Percentiles rank a stretch among this genome's conserved stretches.
phyloP scores from a whole-genome alignment of 1,140 invertebrate genomes.

The Sminthurinus signatus region DNA sequence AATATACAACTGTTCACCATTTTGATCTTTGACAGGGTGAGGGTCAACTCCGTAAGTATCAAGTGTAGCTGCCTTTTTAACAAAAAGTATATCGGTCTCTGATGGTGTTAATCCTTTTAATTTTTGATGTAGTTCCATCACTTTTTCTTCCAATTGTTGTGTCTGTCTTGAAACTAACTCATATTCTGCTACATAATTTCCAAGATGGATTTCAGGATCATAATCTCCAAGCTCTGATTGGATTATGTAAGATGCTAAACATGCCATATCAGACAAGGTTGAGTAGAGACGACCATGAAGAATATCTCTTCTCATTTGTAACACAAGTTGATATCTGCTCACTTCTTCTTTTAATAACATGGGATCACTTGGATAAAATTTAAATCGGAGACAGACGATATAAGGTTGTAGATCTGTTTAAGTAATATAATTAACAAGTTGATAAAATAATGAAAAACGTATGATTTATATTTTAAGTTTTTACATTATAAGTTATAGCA shows the following conservation, averaged over 20 bases:
- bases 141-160: conserved; percentile 76
- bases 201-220: conserved; percentile 77
- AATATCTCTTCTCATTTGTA: conserved; percentile 89
- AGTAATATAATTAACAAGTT: conserved; percentile 37
- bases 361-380: conserved; percentile 91
- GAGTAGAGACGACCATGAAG: conserved; percentile 90
- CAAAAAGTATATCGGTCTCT: conserved; percentile 74
- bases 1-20: conserved; percentile 81
- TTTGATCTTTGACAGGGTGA: conserved; percentile 94
- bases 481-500: too few relatives aligned
- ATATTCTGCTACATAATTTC: conserved; percentile 85
- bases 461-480: too few relatives aligned
- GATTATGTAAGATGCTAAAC: conserved; percentile 83
- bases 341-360: conserved; percentile 70
- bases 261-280: conserved; percentile 75
- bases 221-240: conserved; percentile 94
- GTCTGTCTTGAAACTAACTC: conserved; percentile 82
- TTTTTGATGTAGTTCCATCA: conserved; percentile 78
- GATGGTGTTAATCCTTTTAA: conserved; percentile 53
- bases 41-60: conserved; percentile 97
- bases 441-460: conserved; percentile 6
- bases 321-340: conserved; percentile 83
- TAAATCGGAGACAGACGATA: conserved; percentile 84
- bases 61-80: conserved; percentile 77
- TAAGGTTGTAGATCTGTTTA: conserved; percentile 76